Evolutionary conservation across 2,797 vertebrate species (phyloP).

Genomic region (Myioborus melanocephalus): DNA sequence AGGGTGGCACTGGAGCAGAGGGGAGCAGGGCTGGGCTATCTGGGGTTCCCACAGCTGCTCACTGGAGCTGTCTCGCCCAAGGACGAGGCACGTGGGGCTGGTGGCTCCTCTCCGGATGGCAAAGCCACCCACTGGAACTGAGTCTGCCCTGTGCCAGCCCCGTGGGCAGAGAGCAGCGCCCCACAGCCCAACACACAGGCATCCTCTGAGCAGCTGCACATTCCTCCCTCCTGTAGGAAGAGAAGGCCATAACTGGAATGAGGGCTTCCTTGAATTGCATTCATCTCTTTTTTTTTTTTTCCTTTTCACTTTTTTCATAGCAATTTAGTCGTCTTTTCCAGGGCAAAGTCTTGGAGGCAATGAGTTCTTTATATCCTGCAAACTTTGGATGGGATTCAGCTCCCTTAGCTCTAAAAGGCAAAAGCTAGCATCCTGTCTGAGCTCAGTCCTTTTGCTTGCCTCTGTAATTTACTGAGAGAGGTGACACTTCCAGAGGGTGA

Average conservation of each 20-base stretch:
- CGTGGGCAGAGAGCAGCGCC: background rate
- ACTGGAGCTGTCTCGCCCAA: accelerated
- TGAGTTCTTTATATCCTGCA: background rate
- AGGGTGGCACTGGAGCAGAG: background rate
- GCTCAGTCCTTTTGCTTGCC: background rate
- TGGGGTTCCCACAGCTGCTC: accelerated
- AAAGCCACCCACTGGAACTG: background rate
- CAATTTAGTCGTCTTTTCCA: background rate
- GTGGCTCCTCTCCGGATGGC: background rate
- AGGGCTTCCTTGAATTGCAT: background rate
- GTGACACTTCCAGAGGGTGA: conserved; percentile 3
- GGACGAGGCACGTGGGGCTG: accelerated
- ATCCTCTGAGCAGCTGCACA: background rate
- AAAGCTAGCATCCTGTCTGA: conserved; percentile 21
- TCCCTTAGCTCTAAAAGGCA: background rate
- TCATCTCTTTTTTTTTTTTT: background rate
- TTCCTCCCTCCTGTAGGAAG: background rate
- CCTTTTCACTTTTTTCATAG: background rate
- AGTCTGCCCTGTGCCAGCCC: background rate
- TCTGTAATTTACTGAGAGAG: conserved; percentile 11
- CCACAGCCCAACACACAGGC: accelerated
- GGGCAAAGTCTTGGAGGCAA: background rate
- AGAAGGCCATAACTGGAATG: background rate
- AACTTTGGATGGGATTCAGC: conserved; percentile 7
- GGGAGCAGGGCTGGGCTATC: background rate